Base-by-base conservation (phyloP, 1,140 invertebrate species). In the Drosophila pseudoobscura region DNA sequence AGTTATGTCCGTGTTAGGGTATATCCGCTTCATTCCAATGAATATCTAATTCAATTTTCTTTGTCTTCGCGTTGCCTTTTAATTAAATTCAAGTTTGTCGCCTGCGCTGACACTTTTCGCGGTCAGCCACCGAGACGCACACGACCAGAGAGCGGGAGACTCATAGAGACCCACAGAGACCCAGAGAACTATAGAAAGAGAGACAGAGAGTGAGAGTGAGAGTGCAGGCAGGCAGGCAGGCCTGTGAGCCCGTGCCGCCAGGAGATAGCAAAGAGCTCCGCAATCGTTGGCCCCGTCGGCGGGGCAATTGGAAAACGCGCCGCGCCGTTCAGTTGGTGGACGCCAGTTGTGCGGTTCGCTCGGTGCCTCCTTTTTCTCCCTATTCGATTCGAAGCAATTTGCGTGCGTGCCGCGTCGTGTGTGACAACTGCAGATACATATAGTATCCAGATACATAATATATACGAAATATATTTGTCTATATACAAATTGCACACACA, bases 11-110 rank as follows among this genome's bases (percentile, higher is more conserved):
- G 5, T 3, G 63, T 15, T 43, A 77, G 75, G 44, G 58, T 65
- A 77, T 77, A 54, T 59, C 17, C 22, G 20, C 24, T 26, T 54
- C 24, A 41, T 54, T 44, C 47, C 66, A 46, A 49, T 20, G 45
- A 13, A 47, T 75, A 22, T 43, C 15, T 44, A 41, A 22, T 47
- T 49, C 44, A 54, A 51, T 78, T 75, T 55, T 43, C 46, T 52
- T 70, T 68, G 51, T 75, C 43, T 56, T 56, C 11, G 24, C 63
- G 22, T 52, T 75, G 70, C 11, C 61, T 68, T 87, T 78, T 87
- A 82, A 88, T 87, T 88, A 78, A 88, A 82, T 88, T 87, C 82
- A 88, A 87, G 75, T 82, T 88, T 87, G 83, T 87, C 82, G 75
- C 74, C 80, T 66, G 75, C 70, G 47, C 57, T 78, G 78, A 68